Base-by-base conservation (phyloP, 2,113 vertebrate genomes). In the Scopus umbretta region DNA sequence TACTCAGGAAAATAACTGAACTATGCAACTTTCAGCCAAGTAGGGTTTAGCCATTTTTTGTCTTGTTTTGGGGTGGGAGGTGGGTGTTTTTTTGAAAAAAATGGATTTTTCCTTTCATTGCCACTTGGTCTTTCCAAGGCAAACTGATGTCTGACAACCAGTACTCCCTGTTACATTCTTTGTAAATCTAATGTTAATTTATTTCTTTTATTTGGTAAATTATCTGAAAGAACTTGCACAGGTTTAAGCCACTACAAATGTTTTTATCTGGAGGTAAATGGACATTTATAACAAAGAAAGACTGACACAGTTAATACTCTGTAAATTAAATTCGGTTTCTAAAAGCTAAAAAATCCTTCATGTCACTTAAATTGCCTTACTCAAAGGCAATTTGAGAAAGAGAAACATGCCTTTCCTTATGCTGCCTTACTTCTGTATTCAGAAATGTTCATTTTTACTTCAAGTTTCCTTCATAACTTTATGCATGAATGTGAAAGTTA, bases 371-470 rank as follows among this genome's bases (percentile, higher is more conserved):
- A 92, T 73, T 94, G 53, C 66, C 25, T 45, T 12, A 73, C 47
- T 89, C 45, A 80, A 89, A 92, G 58, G 84, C 40, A 91, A 53
- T 86, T 87, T 78, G 55, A 68, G 66, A 75, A 72, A 74, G 34
- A 56, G 61, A 72, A 94, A 40, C 81, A 50, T 40, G 70, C n/a
- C 29, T 91, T 82, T 87, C 74, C 59, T 79, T 42, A 32, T 79
- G 45, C 14, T 89, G 19, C 76, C 66, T 94, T 63, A 56, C 43
- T 94, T 92, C 62, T 85, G 45, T 80, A 88, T 90, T 90, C 87
- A 82, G 71, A 93, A 97, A 83, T 66, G 36, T 72, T 95, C 78
- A 58, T 65, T 91, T 96, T 94, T 23, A 40, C 74, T 92, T 72
- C 66, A 58, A 79, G n/a, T 85, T 96, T 58, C 18, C 7, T 62